Percentiles rank a stretch among this genome's conserved stretches.
phyloP scores from a whole-genome alignment of 2,113 vertebrate species.

The Pica pica region DNA sequence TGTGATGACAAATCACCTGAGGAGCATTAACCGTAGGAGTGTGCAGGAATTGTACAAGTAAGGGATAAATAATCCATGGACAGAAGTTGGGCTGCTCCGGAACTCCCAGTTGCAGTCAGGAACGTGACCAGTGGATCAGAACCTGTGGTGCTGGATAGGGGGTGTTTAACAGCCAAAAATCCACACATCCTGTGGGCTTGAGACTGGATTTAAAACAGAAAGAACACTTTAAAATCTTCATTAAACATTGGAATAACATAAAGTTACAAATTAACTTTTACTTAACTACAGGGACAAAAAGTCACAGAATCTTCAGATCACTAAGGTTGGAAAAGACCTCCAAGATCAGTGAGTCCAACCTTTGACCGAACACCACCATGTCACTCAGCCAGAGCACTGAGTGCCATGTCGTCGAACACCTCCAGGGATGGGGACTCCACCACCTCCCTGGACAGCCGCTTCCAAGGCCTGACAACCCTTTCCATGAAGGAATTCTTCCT shows the following conservation, averaged over 20 bases:
- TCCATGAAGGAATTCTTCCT: background rate
- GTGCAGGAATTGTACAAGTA: background rate
- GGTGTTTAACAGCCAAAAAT: background rate
- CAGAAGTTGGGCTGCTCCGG: background rate
- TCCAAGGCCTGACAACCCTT: background rate
- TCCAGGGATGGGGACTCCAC: background rate
- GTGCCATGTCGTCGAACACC: background rate
- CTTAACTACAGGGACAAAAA: background rate
- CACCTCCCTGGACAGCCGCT: background rate
- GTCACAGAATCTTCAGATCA: background rate
- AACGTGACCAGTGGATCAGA: background rate
- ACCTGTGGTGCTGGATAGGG: background rate
- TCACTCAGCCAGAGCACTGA: background rate
- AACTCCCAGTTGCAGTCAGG: background rate
- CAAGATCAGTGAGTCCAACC: background rate
- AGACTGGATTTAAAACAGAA: background rate
- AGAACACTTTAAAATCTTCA: background rate
- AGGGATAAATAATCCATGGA: background rate
- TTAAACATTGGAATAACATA: background rate
- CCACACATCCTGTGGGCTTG: background rate
- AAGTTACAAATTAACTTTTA: background rate
- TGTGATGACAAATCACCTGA: background rate
- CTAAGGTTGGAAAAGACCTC: background rate
- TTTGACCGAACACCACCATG: background rate
- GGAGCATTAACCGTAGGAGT: no score